Base-by-base conservation (phyloP, 2,797 vertebrate genomes). In the Chelonia mydas region DNA sequence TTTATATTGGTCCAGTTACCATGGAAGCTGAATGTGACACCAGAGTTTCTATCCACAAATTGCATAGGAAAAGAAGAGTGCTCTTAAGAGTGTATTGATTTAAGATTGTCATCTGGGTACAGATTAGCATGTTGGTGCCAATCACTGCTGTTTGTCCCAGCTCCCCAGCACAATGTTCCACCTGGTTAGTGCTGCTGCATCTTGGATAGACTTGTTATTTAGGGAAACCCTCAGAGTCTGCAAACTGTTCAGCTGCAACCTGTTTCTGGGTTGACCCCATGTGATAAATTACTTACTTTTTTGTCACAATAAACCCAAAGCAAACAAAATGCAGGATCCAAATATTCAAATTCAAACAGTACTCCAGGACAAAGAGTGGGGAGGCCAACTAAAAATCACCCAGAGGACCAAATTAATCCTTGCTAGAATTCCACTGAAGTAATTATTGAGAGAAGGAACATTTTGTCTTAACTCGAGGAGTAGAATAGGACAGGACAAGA, bases 121-220 rank as follows among this genome's bases (percentile, higher is more conserved):
- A 83, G 88, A 87, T 88, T 90, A 88, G 11, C 6, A 2, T 6
- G 31, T 61, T 88, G 88, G 49, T 90, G 74, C 15, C 76, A 96
- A 92, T 83, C 85, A 78, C 57, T 92, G 2, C 59, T 94, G 57
- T 96, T 97, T 91, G 84, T 91, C 33, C 74, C 81, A 31, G 68
- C 47, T 91, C 13, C 50, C 79, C 27, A 23, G 83, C 53, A 89
- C 79, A 83, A 74, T 76, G 86, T 72, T 89, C 54, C 15, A 72
- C 45, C 55, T 72, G 10, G 10, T 72, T 94, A 77, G 28, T 85
- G 33, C 12, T 86, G 17, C 23, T 86, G 37, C 90, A 13, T 85
- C 57, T 91, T 88, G 45, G 31, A 41, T 83, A 28, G n/a, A 2
- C 6, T 65, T 61, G n/a, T 79, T 91, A 59, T 65, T 94, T 25